A percentile compares a stretch with the other conserved stretches of the same genome.
phyloP scores from a whole-genome alignment of 2,888 invertebrate species.

The Cephus spinipes region DNA sequence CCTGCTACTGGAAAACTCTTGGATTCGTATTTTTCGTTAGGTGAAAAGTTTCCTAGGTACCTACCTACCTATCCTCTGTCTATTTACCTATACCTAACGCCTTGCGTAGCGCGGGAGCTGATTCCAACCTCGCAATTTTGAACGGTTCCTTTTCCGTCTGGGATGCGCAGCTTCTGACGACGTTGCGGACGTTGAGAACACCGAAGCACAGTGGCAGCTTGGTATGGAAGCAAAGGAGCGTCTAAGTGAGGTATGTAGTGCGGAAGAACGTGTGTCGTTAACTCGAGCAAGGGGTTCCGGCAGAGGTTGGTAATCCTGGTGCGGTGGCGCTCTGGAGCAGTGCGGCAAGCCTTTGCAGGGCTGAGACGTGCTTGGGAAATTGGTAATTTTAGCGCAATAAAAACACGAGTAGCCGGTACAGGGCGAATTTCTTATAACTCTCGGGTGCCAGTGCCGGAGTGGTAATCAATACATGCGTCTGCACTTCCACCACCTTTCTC shows the following conservation, averaged over 20 bases:
- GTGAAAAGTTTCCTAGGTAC: slow-evolving; percentile 3
- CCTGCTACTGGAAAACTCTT: not conserved
- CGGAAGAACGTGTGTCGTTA: slow-evolving; percentile 19
- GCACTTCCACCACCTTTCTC: slow-evolving; percentile 45
- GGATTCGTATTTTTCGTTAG: not conserved
- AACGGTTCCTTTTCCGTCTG: not conserved
- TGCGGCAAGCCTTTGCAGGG: slow-evolving; percentile 22
- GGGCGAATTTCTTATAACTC: slow-evolving; percentile 33
- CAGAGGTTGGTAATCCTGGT: slow-evolving; percentile 24
- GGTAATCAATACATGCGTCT: slow-evolving; percentile 56
- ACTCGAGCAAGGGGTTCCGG: not conserved
- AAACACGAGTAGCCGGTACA: slow-evolving; percentile 29
- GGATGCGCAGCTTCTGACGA: not conserved
- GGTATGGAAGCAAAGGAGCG: not conserved
- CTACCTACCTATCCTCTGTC: not conserved
- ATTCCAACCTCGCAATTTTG: not conserved
- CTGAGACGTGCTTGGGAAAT: slow-evolving; percentile 30
- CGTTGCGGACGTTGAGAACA: not conserved
- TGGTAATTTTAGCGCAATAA: slow-evolving; percentile 38
- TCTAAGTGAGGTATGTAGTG: not conserved
- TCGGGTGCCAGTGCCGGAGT: slow-evolving; percentile 28
- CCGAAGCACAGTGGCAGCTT: not conserved
- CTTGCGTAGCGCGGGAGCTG: not conserved
- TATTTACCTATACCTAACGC: not conserved
- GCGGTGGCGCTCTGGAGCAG: slow-evolving; percentile 4